phyloP scores from a whole-genome alignment of 2,797 vertebrate genomes.

The Orientallactaga sibirica region DNA sequence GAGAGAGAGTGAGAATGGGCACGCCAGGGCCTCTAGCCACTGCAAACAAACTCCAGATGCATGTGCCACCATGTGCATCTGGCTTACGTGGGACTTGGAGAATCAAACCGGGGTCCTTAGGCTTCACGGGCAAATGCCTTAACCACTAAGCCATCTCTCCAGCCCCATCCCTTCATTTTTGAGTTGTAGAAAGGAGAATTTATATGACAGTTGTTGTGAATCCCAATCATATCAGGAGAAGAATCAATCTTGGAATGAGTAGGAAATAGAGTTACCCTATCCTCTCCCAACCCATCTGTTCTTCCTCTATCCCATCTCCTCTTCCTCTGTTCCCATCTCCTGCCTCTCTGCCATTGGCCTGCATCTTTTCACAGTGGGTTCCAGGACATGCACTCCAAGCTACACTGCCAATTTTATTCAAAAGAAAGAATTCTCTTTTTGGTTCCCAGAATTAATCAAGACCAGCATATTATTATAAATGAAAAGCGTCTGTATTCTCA shows the following conservation, averaged over 20 bases:
- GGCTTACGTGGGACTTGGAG: no score
- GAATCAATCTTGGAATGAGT: not conserved
- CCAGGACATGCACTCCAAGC: not conserved
- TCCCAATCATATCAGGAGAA: not conserved
- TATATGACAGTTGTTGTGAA: not conserved
- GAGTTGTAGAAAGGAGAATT: not conserved
- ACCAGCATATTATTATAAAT: not conserved
- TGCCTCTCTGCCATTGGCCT: not conserved
- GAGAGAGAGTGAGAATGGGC: no score
- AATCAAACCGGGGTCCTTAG: no score
- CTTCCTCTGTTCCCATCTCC: not conserved
- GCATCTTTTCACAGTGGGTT: not conserved
- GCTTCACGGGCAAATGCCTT: no score
- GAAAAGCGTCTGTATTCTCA: not conserved
- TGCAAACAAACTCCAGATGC: no score
- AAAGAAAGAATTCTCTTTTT: constrained; percentile 37
- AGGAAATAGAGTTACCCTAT: not conserved
- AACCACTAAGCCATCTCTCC: no score
- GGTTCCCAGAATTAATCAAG: not conserved
- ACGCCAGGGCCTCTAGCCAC: no score
- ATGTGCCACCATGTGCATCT: no score
- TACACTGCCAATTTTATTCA: not conserved
- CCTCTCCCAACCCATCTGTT: not conserved
- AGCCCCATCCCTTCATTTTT: not conserved
- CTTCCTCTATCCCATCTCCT: not conserved